Evolutionary conservation across 2,888 invertebrate genomes (phyloP), one percentile per base, ranked within the genome.

Genomic region (Nymphalis polychloros): DNA sequence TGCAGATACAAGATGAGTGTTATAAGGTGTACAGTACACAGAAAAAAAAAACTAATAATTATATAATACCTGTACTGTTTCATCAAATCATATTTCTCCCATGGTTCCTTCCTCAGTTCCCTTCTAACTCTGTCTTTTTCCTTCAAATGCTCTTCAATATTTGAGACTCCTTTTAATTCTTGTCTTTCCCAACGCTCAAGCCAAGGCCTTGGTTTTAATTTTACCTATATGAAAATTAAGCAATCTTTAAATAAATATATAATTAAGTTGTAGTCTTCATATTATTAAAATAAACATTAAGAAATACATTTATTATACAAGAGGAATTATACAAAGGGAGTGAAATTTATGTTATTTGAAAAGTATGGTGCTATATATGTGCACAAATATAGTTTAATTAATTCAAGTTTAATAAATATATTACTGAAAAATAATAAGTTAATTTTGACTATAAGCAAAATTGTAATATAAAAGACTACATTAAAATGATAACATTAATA

Each of bases 31-130:
- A 6, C 6, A 6, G 6, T 6, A 31, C 6, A 31, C 27, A 6
- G 5, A 6, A 31, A 31, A 17, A 48, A 16, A 48, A n/a, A 16
- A 48, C 17, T n/a, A 48, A 48, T 31, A 55, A 52, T 1, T 48
- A n/a, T 6, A 7, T 46, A 17, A 67, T 79, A 95, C 94, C 98
- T 96, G 85, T 99, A 99, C 70, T 96, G 94, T 85, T 97, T 97
- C 98, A 99, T 98, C 64, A 99, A 90, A 88, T 99, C 99, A 87
- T 95, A 97, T 92, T 97, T 96, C 82, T 97, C 97, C 95, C 96
- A 97, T 0, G 97, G 97, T 74, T 93, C 96, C 55, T 93, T 94
- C 47, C 93, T 82, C 63, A 93, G 82, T 73, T 94, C 90, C 7
- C 95, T 94, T 64, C 94, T 93, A 31, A 86, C 82, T 73, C 86